Conservation (phyloP, 2,888 invertebrate genomes). For the Diaperis boleti region DNA sequence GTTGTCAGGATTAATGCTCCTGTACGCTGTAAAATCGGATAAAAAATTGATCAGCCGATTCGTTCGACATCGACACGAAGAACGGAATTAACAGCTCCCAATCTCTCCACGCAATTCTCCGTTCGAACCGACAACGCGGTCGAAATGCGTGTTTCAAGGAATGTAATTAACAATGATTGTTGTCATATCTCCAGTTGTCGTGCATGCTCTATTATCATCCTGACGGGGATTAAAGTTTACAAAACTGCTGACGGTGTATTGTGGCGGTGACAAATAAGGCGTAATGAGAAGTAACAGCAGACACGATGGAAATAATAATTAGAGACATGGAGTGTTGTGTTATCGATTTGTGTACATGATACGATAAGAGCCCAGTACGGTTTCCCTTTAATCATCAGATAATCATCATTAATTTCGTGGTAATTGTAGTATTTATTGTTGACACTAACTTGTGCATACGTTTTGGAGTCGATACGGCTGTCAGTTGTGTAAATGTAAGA, state of each 20-base stretch:
- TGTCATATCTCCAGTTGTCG: slow-evolving; percentile 7
- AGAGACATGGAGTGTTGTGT: slow-evolving; percentile 7
- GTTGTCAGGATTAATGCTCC: too few relatives aligned
- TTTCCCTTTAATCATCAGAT: slow-evolving; percentile 24
- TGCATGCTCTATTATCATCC: not conserved
- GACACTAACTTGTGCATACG: not conserved
- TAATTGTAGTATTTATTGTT: slow-evolving; percentile 20
- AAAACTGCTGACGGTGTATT: slow-evolving; percentile 2
- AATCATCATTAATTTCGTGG: slow-evolving; percentile 27
- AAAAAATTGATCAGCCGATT: not conserved
- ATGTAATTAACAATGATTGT: slow-evolving; percentile 21
- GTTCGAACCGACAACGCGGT: not conserved
- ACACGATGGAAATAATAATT: slow-evolving; percentile 11
- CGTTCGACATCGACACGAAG: not conserved
- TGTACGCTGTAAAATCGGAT: not conserved
- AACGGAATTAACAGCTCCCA: slow-evolving; percentile 9
- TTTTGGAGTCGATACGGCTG: too few relatives aligned
- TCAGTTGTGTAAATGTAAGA: not conserved
- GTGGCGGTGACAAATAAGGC: slow-evolving; percentile 4
- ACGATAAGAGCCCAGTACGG: slow-evolving; percentile 12
- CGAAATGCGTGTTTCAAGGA: slow-evolving; percentile 12
- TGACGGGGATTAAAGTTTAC: slow-evolving; percentile 12
- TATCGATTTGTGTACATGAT: slow-evolving; percentile 28
- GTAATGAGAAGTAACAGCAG: slow-evolving; percentile 17
- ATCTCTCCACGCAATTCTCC: slow-evolving; percentile 13